Evolutionary conservation across 2,888 invertebrate genomes (phyloP).

Genomic region (Mesorhabditis spiculigera): DNA sequence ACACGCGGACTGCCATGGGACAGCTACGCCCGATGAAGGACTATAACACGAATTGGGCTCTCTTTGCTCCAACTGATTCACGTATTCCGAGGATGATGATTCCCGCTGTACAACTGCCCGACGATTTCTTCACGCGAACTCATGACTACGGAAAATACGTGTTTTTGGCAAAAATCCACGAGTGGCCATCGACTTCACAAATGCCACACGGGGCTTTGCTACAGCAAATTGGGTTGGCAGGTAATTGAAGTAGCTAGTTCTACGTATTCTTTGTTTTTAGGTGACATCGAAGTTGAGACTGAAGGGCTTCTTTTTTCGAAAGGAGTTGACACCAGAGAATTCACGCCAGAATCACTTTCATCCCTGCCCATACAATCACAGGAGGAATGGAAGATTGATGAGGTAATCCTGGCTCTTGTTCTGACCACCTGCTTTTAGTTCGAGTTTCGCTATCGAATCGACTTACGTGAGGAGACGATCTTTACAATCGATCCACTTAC

Average conservation of each 20-base stretch:
- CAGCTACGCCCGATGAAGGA: conserved; percentile 64
- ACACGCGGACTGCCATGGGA: conserved; percentile 75
- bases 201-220: conserved; percentile 67
- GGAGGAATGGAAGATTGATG: conserved; percentile 24
- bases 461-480: conserved; percentile 69
- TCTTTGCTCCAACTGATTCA: conserved; percentile 72
- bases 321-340: conserved; percentile 74
- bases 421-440: conserved; percentile 29
- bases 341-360: conserved; percentile 69
- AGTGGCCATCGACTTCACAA: conserved; percentile 63
- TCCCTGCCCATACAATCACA: conserved; percentile 62
- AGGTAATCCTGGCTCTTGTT: conserved; percentile 1
- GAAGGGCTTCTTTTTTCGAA: conserved; percentile 77
- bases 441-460: conserved; percentile 59
- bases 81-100: conserved; percentile 77
- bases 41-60: conserved; percentile 68
- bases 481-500: conserved; percentile 91
- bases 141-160: conserved; percentile 36
- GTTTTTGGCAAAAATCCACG: conserved; percentile 69
- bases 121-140: conserved; percentile 65
- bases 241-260: conserved; percentile 65
- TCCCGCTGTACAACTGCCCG: conserved; percentile 64
- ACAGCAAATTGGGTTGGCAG: conserved; percentile 73
- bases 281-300: conserved; percentile 68
- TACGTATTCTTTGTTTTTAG: not conserved